These are phyloP conservation scores for Cydia fagiglandana DNA, from an alignment of 1,140 invertebrate species.

Conservation along the genomic window DNA sequence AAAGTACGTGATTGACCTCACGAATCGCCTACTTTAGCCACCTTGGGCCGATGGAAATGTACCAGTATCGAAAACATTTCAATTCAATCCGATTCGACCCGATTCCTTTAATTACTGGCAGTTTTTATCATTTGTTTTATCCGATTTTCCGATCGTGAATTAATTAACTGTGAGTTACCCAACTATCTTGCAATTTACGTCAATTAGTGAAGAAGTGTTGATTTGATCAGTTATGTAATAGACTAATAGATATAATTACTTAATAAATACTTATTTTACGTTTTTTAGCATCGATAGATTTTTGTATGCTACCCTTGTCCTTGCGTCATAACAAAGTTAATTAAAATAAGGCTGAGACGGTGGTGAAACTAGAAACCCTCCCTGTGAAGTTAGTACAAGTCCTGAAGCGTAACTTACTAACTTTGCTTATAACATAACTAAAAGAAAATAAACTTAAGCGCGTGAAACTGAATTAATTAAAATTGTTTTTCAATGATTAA, in stretches of 20 bases:
- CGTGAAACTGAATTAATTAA: not conserved
- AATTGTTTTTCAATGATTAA: not conserved
- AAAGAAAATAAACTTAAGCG: not conserved
- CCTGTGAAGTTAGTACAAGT: not conserved
- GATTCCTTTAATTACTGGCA: not conserved
- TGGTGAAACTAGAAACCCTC: not conserved
- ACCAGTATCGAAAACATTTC: conserved; percentile 4
- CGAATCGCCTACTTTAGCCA: conserved; percentile 38
- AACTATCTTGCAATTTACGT: not conserved
- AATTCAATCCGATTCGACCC: conserved; percentile 11
- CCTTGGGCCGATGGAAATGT: conserved; percentile 33
- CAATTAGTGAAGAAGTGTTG: not conserved
- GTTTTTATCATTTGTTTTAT: conserved; percentile 11
- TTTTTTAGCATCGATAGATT: not conserved
- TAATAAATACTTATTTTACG: not conserved
- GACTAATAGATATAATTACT: not conserved
- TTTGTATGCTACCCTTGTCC: not conserved
- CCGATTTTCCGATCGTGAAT: not conserved
- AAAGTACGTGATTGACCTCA: conserved; percentile 33
- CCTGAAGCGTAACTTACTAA: conserved; percentile 16
- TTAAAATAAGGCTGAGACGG: not conserved
- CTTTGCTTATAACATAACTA: conserved; percentile 8
- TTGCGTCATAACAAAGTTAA: not conserved
- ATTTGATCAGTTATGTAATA: not conserved
- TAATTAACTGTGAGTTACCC: not conserved